Evolutionary conservation across 1,140 invertebrate genomes (phyloP).

Genomic region (Bombus sylvicola): DNA sequence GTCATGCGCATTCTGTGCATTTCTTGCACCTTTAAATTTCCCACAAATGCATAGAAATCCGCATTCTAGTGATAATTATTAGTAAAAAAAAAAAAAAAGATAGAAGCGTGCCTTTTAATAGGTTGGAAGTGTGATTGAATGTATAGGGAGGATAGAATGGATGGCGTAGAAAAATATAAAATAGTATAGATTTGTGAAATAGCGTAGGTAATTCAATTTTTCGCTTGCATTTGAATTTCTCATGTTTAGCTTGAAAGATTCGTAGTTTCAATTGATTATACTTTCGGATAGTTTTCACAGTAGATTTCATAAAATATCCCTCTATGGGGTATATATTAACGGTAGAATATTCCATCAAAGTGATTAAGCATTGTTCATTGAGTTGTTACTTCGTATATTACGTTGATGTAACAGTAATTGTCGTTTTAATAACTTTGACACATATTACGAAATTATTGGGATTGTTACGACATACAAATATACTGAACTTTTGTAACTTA

Average conservation of each 20-base stretch:
- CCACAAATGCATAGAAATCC: neutral
- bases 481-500: neutral
- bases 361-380: neutral
- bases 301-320: neutral
- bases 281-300: neutral
- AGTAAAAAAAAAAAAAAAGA: too few relatives aligned
- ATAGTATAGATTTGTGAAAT: constrained; percentile 56
- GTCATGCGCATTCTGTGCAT: too few relatives aligned
- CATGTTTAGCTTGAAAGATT: neutral
- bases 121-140: neutral
- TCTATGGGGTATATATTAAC: neutral
- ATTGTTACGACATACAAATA: neutral
- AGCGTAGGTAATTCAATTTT: constrained; percentile 35
- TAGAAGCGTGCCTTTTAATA: neutral
- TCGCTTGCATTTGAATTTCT: constrained; percentile 11
- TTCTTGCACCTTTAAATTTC: neutral
- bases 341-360: neutral
- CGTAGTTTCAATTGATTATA: constrained; percentile 33
- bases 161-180: constrained; percentile 66
- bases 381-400: neutral
- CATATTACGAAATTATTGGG: neutral
- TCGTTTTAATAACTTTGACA: neutral
- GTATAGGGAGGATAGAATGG: constrained; percentile 12
- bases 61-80: neutral
- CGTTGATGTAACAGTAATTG: neutral